phyloP scores from a whole-genome alignment of 2,113 vertebrate species.

The Gnathonemus longibarbis region DNA sequence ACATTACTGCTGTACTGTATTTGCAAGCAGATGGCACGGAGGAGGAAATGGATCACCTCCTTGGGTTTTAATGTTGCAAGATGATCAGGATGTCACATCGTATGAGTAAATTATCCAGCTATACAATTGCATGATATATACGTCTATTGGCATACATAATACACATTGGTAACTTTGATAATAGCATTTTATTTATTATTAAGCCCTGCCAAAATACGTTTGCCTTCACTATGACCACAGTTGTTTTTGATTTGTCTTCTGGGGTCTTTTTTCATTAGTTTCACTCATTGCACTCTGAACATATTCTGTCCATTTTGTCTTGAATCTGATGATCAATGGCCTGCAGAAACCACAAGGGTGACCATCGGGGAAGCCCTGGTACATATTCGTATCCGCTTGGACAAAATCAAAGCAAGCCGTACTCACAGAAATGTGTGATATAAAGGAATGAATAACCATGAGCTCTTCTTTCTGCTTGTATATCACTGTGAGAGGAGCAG shows the following conservation, averaged over 20 bases:
- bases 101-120: not conserved
- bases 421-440: not conserved
- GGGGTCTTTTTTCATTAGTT: not conserved
- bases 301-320: not conserved
- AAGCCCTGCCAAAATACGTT: not conserved
- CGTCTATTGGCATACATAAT: not conserved
- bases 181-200: not conserved
- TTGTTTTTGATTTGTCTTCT: not conserved
- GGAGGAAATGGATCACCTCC: not conserved
- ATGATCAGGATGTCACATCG: not conserved
- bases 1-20: not conserved
- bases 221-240: not conserved
- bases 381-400: not conserved
- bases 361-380: not conserved
- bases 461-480: not conserved
- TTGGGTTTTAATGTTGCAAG: not conserved
- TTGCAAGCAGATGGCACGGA: not conserved
- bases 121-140: not conserved
- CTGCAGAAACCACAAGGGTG: not conserved
- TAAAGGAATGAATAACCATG: not conserved
- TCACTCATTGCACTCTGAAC: not conserved
- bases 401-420: not conserved
- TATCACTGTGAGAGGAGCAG: not conserved
- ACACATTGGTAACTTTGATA: not conserved
- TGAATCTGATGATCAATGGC: not conserved